Evolutionary conservation across 2,888 invertebrate species (phyloP).

Genomic region (Callimorpha dominula): DNA sequence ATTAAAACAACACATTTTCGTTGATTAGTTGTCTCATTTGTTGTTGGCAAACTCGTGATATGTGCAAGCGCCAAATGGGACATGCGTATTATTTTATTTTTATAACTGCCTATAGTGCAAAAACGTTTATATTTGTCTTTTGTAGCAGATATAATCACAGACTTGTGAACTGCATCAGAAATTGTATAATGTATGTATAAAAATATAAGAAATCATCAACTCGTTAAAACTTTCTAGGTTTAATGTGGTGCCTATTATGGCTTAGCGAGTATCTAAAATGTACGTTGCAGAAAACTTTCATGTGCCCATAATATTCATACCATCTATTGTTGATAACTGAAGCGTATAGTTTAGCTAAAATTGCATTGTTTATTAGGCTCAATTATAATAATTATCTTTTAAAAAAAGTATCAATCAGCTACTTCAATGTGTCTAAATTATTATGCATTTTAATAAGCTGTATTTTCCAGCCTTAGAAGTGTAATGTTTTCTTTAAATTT

Average conservation of each 20-base stretch:
- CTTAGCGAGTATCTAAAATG: too few species aligned
- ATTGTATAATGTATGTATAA: background rate
- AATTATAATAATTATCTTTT: too few species aligned
- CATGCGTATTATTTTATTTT: constrained; percentile 50
- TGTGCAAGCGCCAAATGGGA: constrained; percentile 48
- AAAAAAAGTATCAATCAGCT: too few species aligned
- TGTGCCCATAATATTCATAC: background rate
- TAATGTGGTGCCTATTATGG: too few species aligned
- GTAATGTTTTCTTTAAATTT: too few species aligned
- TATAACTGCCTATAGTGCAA: constrained; percentile 27
- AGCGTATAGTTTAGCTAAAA: too few species aligned
- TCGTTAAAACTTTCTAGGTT: too few species aligned
- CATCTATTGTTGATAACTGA: background rate
- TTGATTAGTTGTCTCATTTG: constrained; percentile 35
- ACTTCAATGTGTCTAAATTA: too few species aligned
- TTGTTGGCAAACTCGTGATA: constrained; percentile 45
- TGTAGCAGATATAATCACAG: background rate
- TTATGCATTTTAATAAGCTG: background rate
- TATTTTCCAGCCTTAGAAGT: too few species aligned
- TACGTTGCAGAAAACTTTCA: background rate
- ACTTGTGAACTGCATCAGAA: background rate
- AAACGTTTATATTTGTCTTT: background rate
- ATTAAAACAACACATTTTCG: constrained; percentile 27
- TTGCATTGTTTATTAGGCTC: too few species aligned
- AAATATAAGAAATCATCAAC: too few species aligned